Conservation (phyloP, 2,113 vertebrate species). For the Eurypyga helias region DNA sequence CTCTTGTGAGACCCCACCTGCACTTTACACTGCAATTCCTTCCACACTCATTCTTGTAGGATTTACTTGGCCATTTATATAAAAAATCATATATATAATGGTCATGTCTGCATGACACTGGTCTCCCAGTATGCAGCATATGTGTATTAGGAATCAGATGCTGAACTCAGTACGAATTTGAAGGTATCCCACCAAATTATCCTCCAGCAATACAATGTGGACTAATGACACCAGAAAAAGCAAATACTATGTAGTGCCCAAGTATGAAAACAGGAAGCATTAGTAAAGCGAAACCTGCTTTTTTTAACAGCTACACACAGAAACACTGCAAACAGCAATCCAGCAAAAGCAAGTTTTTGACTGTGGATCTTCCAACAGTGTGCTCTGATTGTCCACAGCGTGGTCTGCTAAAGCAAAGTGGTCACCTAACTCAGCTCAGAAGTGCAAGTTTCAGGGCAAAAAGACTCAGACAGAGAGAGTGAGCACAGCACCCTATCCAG, state of each 20-base stretch:
- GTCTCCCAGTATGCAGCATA: neutral
- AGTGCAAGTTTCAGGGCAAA: neutral
- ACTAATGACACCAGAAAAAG: neutral
- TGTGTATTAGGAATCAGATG: neutral
- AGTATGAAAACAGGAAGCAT: neutral
- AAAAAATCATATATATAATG: neutral
- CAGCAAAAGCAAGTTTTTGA: neutral
- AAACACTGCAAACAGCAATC: rapidly evolving
- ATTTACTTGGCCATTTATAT: neutral
- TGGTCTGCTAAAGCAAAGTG: neutral
- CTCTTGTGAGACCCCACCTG: too few species aligned
- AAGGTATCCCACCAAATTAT: neutral
- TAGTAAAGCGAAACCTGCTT: neutral
- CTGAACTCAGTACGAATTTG: neutral
- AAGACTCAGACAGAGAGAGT: neutral
- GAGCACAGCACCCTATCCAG: neutral
- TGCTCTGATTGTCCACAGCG: neutral
- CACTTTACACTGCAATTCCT: neutral
- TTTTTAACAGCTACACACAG: neutral
- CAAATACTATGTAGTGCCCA: neutral
- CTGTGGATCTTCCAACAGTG: neutral
- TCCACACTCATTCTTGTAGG: neutral
- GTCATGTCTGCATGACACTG: neutral
- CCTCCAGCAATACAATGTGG: neutral
- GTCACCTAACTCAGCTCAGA: neutral